Evolutionary conservation across 30 jellyfish, hydroid and myxozoan species (phyloP), one percentile per base, ranked within the genome.

Genomic region (Hydractinia echinata): DNA sequence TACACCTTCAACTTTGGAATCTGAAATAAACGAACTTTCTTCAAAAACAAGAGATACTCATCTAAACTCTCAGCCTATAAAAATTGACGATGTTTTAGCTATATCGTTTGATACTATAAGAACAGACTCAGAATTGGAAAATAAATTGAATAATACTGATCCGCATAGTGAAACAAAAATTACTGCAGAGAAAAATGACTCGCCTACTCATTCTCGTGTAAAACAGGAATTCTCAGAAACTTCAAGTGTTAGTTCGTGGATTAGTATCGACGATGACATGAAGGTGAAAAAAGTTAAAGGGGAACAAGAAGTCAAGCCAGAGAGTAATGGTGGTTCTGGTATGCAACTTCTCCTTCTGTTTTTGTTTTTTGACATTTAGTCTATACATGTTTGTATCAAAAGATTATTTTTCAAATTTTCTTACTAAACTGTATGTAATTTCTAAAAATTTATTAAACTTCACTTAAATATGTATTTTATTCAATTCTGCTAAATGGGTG

Each of bases 181-280:
- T 58, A 58, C 15, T 11, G 18, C 15, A 13, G 19, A 58, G 18
- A 58, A 18, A 11, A 18, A 58, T 58, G 19, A 11, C 15, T 11
- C 69, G 19, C 69, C 44, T 30, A 30, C 1, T 30, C 44, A 30
- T 30, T 30, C 44, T 30, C 44, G 44, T 30, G 13, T 72, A 61
- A 82, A 79, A 72, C 44, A 55, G 10, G 96, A 88, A 53, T 84
- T 54, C 4, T 83, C 94, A 0, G 96, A 88, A 73, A 88, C 96
- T 15, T 82, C 96, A 54, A 88, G 96, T 62, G 76, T 88, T 3
- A 76, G 96, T 6, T 88, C 96, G 3, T 88, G 96, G 96, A 88
- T 88, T 4, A 88, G 96, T 72, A 88, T 88, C 15, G 96, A 88
- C 67, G 96, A 88, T 50, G 94, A 82, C n/a, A 83, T 88, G 55